Evolutionary conservation across 2,888 invertebrate species (phyloP).

Genomic region (Athalia circularis): DNA sequence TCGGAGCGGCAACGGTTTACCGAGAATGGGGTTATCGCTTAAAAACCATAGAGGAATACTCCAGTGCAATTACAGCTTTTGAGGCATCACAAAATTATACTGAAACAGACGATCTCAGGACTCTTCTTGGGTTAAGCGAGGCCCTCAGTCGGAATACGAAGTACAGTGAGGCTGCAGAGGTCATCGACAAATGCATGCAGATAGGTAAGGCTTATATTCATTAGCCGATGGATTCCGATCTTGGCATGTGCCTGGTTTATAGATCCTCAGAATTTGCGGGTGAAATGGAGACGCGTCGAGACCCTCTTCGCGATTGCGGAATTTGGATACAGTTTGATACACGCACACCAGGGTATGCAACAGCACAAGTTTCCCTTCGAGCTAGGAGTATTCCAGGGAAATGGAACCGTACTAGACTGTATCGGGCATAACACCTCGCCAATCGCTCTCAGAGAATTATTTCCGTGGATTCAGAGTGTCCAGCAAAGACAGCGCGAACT

Average conservation of each 20-base stretch:
- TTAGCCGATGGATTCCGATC: neutral
- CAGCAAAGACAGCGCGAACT: slow-evolving; percentile 54
- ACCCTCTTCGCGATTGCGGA: slow-evolving; percentile 65
- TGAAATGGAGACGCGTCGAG: slow-evolving; percentile 61
- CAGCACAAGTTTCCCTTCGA: slow-evolving; percentile 57
- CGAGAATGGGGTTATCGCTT: slow-evolving; percentile 66
- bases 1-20: slow-evolving; percentile 60
- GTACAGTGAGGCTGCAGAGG: slow-evolving; percentile 59
- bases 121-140: slow-evolving; percentile 61
- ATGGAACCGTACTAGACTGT: slow-evolving; percentile 67
- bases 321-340: slow-evolving; percentile 63
- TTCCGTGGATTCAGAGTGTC: slow-evolving; percentile 63
- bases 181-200: slow-evolving; percentile 60
- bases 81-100: slow-evolving; percentile 57
- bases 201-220: slow-evolving; percentile 58
- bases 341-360: slow-evolving; percentile 62
- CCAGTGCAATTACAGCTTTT: slow-evolving; percentile 60
- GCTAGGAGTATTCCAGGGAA: slow-evolving; percentile 61
- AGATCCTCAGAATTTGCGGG: slow-evolving; percentile 63
- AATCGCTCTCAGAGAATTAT: slow-evolving; percentile 56
- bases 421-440: slow-evolving; percentile 64
- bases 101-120: slow-evolving; percentile 57
- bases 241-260: neutral
- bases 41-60: slow-evolving; percentile 53
- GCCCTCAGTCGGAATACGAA: slow-evolving; percentile 59